A percentile compares a stretch with the other conserved stretches of the same genome.
Evolutionary conservation across 2,888 invertebrate genomes (phyloP).

Genomic region (Buathra laborator): DNA sequence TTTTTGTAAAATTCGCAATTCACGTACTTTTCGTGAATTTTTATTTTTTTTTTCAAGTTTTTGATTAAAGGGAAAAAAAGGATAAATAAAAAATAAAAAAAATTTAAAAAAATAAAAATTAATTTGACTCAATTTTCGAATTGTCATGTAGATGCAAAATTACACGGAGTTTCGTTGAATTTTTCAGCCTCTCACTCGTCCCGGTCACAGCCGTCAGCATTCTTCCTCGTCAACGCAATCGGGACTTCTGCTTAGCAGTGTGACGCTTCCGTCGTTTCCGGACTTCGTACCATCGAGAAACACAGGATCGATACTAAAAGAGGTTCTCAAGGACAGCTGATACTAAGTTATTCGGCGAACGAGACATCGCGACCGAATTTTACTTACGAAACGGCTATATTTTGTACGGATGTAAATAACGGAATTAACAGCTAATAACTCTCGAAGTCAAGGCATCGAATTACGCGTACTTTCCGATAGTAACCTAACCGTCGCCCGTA

Average conservation of each 20-base stretch:
- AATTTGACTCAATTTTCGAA: background rate
- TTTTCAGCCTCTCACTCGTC: conserved; percentile 78
- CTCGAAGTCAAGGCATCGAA: conserved; percentile 37
- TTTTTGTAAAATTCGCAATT: no score
- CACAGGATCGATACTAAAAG: conserved; percentile 88
- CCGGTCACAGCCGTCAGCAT: conserved; percentile 82
- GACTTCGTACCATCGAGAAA: conserved; percentile 87
- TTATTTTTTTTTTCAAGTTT: no score
- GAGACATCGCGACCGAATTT: conserved; percentile 15
- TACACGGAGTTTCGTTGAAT: background rate
- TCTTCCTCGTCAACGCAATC: conserved; percentile 85
- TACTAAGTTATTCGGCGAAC: conserved; percentile 75
- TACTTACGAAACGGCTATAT: conserved; percentile 45
- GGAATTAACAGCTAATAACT: conserved; percentile 10
- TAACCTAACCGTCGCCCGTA: conserved; percentile 10
- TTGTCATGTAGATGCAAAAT: background rate
- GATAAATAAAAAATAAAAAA: no score
- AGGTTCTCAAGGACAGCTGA: conserved; percentile 88
- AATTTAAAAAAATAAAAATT: no score
- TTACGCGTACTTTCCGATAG: background rate
- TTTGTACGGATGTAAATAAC: conserved; percentile 65
- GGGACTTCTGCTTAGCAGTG: conserved; percentile 86
- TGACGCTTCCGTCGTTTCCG: conserved; percentile 87
- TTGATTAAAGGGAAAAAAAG: no score
- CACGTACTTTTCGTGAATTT: background rate